Evolutionary conservation across 2,113 vertebrate genomes (phyloP).

Genomic region (Illadopsis cleaveri): DNA sequence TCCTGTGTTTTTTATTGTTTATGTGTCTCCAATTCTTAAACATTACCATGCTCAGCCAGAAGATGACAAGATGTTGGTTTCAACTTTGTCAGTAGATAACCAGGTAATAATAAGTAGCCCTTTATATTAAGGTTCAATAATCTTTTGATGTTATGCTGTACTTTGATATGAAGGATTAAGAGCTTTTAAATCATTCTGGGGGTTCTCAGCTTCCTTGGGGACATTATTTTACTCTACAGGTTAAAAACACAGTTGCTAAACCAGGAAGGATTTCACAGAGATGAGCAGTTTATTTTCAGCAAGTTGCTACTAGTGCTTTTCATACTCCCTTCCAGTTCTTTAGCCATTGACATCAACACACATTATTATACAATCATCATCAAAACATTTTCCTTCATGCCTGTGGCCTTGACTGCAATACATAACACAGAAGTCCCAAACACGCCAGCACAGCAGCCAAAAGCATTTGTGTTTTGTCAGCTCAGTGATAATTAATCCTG

Average conservation of each 20-base stretch:
- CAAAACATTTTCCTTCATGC: background rate
- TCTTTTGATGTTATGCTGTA: background rate
- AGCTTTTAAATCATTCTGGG: constrained; percentile 2
- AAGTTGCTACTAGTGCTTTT: background rate
- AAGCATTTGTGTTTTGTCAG: background rate
- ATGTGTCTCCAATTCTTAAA: constrained; percentile 12
- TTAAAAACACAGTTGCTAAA: background rate
- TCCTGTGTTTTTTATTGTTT: background rate
- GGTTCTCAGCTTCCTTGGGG: background rate
- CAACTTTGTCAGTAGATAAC: background rate
- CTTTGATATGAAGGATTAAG: constrained; percentile 9
- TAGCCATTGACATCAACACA: background rate
- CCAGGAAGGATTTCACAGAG: background rate
- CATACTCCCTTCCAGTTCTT: background rate
- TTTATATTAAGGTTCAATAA: background rate
- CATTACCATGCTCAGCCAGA: background rate
- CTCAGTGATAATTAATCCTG: background rate
- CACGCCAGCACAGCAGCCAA: background rate
- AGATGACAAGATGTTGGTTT: constrained; percentile 6
- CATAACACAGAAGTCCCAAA: background rate
- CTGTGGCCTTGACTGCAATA: background rate
- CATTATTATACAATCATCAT: background rate
- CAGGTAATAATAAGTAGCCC: background rate
- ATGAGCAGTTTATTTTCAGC: background rate
- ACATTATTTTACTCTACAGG: background rate